These are phyloP conservation scores for Eulemur rubriventer DNA, from an alignment of 2,797 vertebrate species.

Conservation along the genomic window DNA sequence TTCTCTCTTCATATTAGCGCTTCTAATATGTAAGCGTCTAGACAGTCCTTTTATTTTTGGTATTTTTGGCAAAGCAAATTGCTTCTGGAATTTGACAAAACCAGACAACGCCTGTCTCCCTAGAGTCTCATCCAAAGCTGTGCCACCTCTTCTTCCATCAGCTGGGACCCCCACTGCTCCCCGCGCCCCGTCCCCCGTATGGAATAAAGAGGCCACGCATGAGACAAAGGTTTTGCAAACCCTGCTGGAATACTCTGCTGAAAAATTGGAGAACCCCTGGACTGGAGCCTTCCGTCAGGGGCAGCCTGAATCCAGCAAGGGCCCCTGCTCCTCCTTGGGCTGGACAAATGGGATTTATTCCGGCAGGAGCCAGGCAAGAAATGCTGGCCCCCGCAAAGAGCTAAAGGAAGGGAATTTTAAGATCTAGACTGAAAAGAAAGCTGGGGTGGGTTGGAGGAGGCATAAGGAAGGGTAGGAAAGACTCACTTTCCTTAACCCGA, in stretches of 20 bases:
- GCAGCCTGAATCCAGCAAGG: not conserved
- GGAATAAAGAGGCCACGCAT: not conserved
- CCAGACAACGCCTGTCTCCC: conserved; percentile 76
- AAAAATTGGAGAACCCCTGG: not conserved
- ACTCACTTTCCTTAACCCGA: not conserved
- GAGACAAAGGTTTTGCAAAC: not conserved
- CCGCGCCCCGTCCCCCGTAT: not conserved
- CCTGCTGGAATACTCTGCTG: conserved; percentile 21
- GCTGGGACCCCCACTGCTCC: not conserved
- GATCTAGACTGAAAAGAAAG: not conserved
- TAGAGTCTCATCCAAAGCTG: conserved; percentile 24
- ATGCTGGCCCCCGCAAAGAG: not conserved
- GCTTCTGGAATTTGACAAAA: conserved; percentile 76
- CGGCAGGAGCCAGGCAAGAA: conserved; percentile 32
- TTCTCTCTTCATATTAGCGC: conserved; percentile 11
- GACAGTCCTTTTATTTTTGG: conserved; percentile 79
- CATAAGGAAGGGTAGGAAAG: not conserved
- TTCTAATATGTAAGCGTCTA: conserved; percentile 74
- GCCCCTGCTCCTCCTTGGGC: not conserved
- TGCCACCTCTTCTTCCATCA: conserved; percentile 53
- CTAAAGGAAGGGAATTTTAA: conserved; percentile 26
- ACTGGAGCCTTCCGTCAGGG: not conserved
- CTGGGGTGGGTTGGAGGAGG: not conserved
- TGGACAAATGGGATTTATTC: conserved; percentile 53
- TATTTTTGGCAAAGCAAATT: conserved; percentile 73